These are phyloP conservation scores for Machaerirhynchus nigripectus DNA, from an alignment of 2,113 vertebrate species.

Conservation along the genomic window DNA sequence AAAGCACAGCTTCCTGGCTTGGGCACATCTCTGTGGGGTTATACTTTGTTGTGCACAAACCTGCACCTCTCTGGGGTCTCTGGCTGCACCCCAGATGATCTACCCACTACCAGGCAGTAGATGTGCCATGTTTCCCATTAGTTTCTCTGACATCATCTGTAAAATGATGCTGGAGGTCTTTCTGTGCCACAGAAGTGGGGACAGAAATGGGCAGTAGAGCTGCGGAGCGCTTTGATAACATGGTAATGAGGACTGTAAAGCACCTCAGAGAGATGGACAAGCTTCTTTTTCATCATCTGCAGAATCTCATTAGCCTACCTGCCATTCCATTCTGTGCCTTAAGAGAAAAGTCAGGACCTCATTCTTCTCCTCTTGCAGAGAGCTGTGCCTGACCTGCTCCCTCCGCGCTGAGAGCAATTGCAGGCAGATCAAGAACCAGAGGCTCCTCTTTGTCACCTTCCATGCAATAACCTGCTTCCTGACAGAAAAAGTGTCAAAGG, in stretches of 20 bases:
- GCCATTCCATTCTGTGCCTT: background rate
- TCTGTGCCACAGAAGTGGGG: background rate
- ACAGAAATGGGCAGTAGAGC: background rate
- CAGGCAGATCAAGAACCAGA: background rate
- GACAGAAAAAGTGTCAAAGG: background rate
- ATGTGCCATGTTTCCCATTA: background rate
- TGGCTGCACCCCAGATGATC: background rate
- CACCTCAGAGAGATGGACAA: background rate
- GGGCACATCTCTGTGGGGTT: background rate
- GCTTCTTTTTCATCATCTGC: background rate
- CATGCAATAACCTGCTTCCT: background rate
- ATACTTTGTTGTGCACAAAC: background rate
- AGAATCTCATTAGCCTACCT: background rate
- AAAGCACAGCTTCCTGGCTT: background rate
- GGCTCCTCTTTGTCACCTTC: background rate
- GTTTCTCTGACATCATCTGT: background rate
- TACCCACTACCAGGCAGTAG: background rate
- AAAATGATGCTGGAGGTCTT: background rate
- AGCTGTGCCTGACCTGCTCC: background rate
- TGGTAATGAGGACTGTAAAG: background rate
- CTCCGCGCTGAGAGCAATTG: background rate
- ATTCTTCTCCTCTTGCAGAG: background rate
- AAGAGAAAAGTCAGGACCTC: background rate
- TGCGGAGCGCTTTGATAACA: accelerated
- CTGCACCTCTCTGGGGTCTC: background rate